Conservation (phyloP, 2,888 invertebrate genomes). For the Eurois occulta region DNA sequence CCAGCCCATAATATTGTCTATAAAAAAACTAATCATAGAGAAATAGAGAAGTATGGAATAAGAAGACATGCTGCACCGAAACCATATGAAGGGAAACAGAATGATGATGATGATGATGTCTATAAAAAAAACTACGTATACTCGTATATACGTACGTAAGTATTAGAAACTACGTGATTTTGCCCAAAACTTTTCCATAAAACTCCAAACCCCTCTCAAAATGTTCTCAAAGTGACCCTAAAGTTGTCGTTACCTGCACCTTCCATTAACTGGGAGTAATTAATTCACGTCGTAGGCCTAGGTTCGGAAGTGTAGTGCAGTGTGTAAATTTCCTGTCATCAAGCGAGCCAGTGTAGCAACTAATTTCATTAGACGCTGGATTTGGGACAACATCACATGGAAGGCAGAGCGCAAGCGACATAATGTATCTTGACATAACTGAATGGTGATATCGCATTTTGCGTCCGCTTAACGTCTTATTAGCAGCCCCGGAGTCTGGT, state of each 20-base stretch:
- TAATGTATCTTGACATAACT: neutral
- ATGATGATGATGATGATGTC: too few relatives aligned
- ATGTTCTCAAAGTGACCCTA: slow-evolving; percentile 24
- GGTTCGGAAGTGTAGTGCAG: slow-evolving; percentile 37
- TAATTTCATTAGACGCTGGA: slow-evolving; percentile 61
- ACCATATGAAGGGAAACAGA: too few relatives aligned
- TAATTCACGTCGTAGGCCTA: slow-evolving; percentile 59
- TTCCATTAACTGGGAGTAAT: slow-evolving; percentile 59
- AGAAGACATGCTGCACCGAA: too few relatives aligned
- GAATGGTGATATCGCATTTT: neutral
- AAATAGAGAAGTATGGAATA: too few relatives aligned
- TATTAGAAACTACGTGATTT: neutral
- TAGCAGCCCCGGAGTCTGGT: neutral
- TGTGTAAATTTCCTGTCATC: slow-evolving; percentile 60
- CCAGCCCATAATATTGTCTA: neutral
- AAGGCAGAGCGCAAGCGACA: neutral
- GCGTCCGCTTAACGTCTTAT: neutral
- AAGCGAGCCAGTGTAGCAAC: slow-evolving; percentile 47
- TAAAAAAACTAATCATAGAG: neutral
- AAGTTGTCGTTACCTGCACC: slow-evolving; percentile 23
- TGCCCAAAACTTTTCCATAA: neutral
- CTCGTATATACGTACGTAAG: too few relatives aligned
- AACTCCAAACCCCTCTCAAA: neutral
- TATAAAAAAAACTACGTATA: neutral
- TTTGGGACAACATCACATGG: slow-evolving; percentile 26